phyloP scores from a whole-genome alignment of 2,113 vertebrate genomes.

The Pachyramphus minor region DNA sequence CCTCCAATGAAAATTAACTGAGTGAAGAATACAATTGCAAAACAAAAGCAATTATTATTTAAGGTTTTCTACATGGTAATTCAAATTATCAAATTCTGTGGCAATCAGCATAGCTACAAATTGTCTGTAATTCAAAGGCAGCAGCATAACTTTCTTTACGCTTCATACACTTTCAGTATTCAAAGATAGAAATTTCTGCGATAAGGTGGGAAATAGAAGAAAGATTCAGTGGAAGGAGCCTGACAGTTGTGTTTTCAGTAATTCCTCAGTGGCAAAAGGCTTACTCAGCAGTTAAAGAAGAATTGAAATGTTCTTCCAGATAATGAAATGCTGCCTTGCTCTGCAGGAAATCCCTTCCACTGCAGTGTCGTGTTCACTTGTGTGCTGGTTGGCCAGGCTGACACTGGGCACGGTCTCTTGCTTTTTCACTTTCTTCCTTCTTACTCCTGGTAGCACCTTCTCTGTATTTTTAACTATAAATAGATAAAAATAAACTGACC shows the following conservation, averaged over 20 bases:
- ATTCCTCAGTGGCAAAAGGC: background rate
- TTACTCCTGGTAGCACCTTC: background rate
- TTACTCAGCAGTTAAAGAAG: background rate
- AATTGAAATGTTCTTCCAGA: background rate
- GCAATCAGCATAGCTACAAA: background rate
- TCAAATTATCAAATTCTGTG: background rate
- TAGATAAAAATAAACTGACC: background rate
- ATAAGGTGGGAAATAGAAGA: background rate
- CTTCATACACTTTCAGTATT: background rate
- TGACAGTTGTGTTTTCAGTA: background rate
- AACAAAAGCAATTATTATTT: background rate
- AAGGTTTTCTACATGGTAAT: background rate
- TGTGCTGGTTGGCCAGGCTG: background rate
- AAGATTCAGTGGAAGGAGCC: background rate
- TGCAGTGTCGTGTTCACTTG: background rate
- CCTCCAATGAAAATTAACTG: background rate
- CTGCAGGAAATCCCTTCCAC: background rate
- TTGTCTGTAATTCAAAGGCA: background rate
- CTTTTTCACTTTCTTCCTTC: background rate
- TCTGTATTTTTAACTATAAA: background rate
- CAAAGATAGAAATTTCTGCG: background rate
- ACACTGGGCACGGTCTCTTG: background rate
- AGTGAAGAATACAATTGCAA: background rate
- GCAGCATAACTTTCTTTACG: background rate
- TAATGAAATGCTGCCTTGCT: background rate